phyloP scores from a whole-genome alignment of 2,888 invertebrate genomes.

The Melinaea menophilus region DNA sequence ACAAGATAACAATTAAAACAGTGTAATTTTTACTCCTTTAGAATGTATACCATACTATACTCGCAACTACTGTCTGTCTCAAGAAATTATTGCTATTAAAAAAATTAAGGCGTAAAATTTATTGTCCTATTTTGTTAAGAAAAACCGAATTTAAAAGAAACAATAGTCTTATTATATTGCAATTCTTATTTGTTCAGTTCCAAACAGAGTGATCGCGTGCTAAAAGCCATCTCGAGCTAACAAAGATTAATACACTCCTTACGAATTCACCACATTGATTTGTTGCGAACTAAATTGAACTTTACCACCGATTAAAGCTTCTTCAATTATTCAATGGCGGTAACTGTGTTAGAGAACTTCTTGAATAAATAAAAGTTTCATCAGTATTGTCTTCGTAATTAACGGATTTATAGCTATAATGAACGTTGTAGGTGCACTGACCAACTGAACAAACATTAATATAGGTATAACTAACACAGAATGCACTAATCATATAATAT shows the following conservation, averaged over 20 bases:
- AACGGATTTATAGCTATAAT: neutral
- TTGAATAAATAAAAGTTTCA: neutral
- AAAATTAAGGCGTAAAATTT: constrained; percentile 9
- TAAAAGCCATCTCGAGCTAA: constrained; percentile 54
- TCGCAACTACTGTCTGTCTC: neutral
- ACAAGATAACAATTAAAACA: no score
- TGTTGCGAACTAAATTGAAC: constrained; percentile 41
- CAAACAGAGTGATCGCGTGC: constrained; percentile 48
- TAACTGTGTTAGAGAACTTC: neutral
- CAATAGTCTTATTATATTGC: neutral
- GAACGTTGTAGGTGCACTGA: no score
- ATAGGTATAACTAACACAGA: no score
- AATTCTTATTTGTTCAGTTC: neutral
- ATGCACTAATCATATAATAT: no score
- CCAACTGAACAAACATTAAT: no score
- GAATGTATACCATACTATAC: no score
- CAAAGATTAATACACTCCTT: constrained; percentile 52
- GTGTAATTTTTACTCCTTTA: no score
- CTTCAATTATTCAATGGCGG: constrained; percentile 15
- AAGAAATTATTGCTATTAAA: constrained; percentile 21
- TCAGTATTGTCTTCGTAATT: neutral
- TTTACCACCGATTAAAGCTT: constrained; percentile 52
- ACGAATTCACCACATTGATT: constrained; percentile 53
- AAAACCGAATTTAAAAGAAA: neutral
- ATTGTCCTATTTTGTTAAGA: no score